Percentiles rank a stretch among this genome's conserved stretches.
Evolutionary conservation across 2,113 vertebrate genomes (phyloP).

Genomic region (Aspiorhynchus laticeps): DNA sequence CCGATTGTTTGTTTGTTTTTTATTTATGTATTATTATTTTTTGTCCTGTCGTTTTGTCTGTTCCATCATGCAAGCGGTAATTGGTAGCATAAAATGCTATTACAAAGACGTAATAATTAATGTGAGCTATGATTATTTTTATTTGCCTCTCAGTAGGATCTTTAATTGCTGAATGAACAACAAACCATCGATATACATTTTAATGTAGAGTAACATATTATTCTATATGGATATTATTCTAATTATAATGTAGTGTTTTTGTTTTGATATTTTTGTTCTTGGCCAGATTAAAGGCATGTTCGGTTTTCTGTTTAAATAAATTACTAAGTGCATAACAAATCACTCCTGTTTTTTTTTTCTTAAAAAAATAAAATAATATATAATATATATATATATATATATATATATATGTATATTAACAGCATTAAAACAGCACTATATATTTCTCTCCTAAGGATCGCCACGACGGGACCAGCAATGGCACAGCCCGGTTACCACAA

Average conservation of each 20-base stretch:
- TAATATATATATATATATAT: too few relatives aligned
- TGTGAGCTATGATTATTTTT: conserved; percentile 29
- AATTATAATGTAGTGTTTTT: conserved; percentile 1
- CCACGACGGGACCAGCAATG: conserved; percentile 95
- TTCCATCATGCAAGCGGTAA: conserved; percentile 20
- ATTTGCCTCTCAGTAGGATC: background rate
- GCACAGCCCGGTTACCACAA: conserved; percentile 94
- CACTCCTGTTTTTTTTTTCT: background rate
- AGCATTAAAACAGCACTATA: conserved; percentile 42
- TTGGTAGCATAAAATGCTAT: conserved; percentile 26
- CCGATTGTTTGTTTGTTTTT: background rate
- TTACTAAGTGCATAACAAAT: background rate
- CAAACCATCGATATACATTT: background rate
- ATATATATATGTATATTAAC: background rate
- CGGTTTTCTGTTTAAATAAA: background rate
- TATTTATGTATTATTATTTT: background rate
- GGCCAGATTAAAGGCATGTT: background rate
- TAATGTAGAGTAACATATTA: background rate
- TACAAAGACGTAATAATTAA: conserved; percentile 25
- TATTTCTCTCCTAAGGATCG: conserved; percentile 81
- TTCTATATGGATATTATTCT: conserved; percentile 37
- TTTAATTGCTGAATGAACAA: background rate
- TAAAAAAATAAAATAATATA: background rate
- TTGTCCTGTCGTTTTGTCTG: conserved; percentile 21
- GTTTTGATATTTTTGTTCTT: background rate